These are phyloP conservation scores for Lasiurus cinereus DNA, from an alignment of 2,113 vertebrate species.

Conservation along the genomic window DNA sequence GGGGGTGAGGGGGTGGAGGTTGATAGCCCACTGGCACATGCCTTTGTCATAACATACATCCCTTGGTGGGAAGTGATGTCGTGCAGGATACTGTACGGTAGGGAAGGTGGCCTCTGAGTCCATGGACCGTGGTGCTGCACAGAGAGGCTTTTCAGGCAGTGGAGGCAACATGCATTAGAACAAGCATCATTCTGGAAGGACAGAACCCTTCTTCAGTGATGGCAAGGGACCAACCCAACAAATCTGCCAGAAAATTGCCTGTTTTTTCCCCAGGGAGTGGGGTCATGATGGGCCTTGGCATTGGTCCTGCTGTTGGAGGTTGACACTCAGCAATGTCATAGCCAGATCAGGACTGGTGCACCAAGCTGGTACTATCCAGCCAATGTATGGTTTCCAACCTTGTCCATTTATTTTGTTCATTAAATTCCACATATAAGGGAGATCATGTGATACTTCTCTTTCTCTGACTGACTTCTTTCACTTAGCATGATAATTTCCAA, in stretches of 20 bases:
- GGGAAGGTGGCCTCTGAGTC: neutral
- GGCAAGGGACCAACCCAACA: neutral
- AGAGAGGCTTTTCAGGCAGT: neutral
- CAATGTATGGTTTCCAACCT: neutral
- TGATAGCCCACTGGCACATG: no score
- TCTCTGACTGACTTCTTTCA: no score
- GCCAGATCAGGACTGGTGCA: neutral
- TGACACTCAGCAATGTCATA: neutral
- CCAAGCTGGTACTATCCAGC: neutral
- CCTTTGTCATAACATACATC: neutral
- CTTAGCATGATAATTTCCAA: no score
- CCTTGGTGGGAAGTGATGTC: neutral
- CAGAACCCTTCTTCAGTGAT: neutral
- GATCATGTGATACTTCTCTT: no score
- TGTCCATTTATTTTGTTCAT: no score
- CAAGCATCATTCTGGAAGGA: neutral
- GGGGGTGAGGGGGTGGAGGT: neutral
- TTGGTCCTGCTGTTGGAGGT: neutral
- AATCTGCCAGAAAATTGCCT: neutral
- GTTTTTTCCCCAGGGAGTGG: neutral
- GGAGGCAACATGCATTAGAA: neutral
- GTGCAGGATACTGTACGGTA: neutral
- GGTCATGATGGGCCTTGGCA: neutral
- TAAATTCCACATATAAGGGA: no score
- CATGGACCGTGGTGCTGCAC: neutral